phyloP scores from a whole-genome alignment of 2,113 vertebrate species.

The Platichthys stellatus region DNA sequence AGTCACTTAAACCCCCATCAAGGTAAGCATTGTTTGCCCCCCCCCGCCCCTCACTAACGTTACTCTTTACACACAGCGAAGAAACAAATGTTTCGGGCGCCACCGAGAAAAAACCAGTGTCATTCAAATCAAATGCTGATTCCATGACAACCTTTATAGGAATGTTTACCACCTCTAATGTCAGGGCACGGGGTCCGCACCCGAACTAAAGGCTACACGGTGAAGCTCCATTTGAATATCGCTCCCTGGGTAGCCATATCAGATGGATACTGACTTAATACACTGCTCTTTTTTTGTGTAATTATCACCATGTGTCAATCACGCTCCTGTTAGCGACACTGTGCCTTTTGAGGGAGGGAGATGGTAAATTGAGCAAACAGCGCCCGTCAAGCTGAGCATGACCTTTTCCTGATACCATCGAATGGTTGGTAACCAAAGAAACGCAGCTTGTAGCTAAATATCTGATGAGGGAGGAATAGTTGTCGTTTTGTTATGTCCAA shows the following conservation, averaged over 20 bases:
- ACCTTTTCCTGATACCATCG: background rate
- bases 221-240: conserved; percentile 8
- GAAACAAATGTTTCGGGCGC: conserved; percentile 22
- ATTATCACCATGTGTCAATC: conserved; percentile 31
- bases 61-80: conserved; percentile 18
- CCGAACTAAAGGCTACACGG: background rate
- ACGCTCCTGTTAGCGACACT: background rate
- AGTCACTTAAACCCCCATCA: conserved; percentile 55
- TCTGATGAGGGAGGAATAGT: background rate
- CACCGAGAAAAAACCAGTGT: conserved; percentile 16
- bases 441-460: background rate
- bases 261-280: conserved; percentile 6
- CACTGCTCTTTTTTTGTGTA: conserved; percentile 4
- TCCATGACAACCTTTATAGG: conserved; percentile 3
- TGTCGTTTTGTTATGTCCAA: no score
- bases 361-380: background rate
- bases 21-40: conserved; percentile 43
- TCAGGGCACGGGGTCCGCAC: conserved; percentile 9
- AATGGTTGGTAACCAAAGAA: background rate
- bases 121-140: background rate
- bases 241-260: background rate
- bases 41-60: conserved; percentile 27
- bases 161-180: conserved; percentile 11
- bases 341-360: background rate
- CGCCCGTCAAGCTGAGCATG: background rate